These are phyloP conservation scores for Myrmophylax atrothorax DNA, from an alignment of 2,113 vertebrate genomes.

Conservation along the genomic window DNA sequence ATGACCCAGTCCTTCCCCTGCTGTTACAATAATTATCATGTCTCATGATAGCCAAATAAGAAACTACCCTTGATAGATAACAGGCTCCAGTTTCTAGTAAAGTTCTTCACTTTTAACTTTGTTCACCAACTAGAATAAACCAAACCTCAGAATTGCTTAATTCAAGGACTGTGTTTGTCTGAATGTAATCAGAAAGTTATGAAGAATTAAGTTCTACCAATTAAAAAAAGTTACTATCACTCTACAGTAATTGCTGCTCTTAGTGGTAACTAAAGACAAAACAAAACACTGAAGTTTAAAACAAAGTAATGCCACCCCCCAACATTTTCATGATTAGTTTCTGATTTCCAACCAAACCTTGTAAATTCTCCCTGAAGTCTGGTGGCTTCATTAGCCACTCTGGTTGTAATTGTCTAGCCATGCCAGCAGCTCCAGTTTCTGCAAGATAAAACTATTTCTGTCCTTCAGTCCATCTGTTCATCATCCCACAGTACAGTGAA, in stretches of 20 bases:
- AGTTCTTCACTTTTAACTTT: not conserved
- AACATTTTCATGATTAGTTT: not conserved
- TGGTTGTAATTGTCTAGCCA: not conserved
- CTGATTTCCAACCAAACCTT: not conserved
- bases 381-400: not conserved
- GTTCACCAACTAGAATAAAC: not conserved
- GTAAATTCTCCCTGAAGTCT: not conserved
- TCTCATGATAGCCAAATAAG: not conserved
- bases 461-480: not conserved
- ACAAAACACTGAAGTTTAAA: not conserved
- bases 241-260: not conserved
- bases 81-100: not conserved
- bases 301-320: accelerated
- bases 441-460: not conserved
- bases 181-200: not conserved
- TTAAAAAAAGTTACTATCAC: not conserved
- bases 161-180: not conserved
- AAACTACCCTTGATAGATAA: not conserved
- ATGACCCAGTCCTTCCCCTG: not conserved
- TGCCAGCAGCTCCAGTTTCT: not conserved
- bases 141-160: not conserved
- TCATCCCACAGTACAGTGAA: not conserved
- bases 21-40: not conserved
- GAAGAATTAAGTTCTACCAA: not conserved
- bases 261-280: not conserved